These are phyloP conservation scores for Ellobium chinense DNA, from an alignment of 2,888 invertebrate genomes.

Conservation along the genomic window DNA sequence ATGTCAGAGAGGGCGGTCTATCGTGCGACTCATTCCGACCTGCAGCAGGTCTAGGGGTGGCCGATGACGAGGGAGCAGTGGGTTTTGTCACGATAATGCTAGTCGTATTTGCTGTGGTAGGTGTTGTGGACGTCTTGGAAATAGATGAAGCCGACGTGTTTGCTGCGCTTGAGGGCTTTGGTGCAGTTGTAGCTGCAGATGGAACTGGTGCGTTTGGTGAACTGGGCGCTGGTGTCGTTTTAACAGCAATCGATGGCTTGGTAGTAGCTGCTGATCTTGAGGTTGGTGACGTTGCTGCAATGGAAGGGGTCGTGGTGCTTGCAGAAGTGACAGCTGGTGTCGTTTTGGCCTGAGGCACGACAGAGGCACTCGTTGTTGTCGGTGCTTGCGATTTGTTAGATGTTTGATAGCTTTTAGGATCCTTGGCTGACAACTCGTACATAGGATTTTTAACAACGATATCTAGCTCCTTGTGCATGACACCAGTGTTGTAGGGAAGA, in stretches of 20 bases:
- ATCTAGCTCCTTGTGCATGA: not conserved
- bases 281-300: not conserved
- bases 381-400: no score
- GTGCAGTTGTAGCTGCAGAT: not conserved
- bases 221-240: not conserved
- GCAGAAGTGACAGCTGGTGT: not conserved
- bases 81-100: not conserved
- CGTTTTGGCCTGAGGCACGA: not conserved
- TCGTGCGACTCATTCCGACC: not conserved
- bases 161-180: no score
- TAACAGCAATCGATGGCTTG: not conserved
- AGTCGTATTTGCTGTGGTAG: not conserved
- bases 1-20: no score
- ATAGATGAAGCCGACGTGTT: no score
- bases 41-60: not conserved
- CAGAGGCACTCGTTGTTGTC: not conserved
- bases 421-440: not conserved
- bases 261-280: not conserved
- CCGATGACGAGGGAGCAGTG: not conserved
- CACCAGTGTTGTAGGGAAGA: conserved; percentile 13
- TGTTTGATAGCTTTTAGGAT: not conserved
- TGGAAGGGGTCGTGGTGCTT: not conserved
- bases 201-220: not conserved
- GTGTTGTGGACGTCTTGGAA: not conserved
- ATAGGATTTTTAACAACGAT: not conserved